Percentiles rank a stretch among this genome's conserved stretches.
phyloP scores from a whole-genome alignment of 2,888 invertebrate genomes.

The Pterostichus niger region DNA sequence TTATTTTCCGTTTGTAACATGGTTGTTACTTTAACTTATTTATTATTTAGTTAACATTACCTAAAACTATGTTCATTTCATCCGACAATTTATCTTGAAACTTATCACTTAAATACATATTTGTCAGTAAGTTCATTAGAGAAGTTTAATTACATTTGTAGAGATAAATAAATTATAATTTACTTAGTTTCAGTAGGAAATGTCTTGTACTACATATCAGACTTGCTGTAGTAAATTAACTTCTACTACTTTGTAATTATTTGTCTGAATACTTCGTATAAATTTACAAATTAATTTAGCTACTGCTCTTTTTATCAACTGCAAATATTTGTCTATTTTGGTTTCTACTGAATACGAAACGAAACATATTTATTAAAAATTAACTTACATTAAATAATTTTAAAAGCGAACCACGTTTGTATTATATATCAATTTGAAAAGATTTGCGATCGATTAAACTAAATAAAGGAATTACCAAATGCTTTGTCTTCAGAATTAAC shows the following conservation, averaged over 20 bases:
- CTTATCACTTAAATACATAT: conserved; percentile 31
- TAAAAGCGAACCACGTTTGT: too few species aligned
- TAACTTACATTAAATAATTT: too few species aligned
- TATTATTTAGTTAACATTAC: conserved; percentile 19
- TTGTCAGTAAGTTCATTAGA: conserved; percentile 26
- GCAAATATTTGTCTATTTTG: too few species aligned
- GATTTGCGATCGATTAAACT: background rate
- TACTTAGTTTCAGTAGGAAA: conserved; percentile 11
- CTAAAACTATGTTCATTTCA: background rate
- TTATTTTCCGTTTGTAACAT: conserved; percentile 3
- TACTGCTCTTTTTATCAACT: too few species aligned
- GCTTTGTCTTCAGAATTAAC: background rate
- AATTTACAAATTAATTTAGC: too few species aligned
- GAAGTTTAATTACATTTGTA: conserved; percentile 40
- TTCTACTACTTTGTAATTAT: background rate
- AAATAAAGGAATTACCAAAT: background rate
- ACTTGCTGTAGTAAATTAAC: conserved; percentile 19
- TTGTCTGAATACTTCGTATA: too few species aligned
- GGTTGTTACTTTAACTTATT: background rate
- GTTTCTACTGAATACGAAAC: too few species aligned
- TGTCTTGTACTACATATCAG: conserved; percentile 6
- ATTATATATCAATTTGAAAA: too few species aligned
- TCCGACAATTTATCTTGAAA: background rate
- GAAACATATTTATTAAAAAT: too few species aligned
- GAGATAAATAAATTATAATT: conserved; percentile 47